Conservation (phyloP, 2,888 invertebrate genomes). For the Chalcosyrphus nemorum region DNA sequence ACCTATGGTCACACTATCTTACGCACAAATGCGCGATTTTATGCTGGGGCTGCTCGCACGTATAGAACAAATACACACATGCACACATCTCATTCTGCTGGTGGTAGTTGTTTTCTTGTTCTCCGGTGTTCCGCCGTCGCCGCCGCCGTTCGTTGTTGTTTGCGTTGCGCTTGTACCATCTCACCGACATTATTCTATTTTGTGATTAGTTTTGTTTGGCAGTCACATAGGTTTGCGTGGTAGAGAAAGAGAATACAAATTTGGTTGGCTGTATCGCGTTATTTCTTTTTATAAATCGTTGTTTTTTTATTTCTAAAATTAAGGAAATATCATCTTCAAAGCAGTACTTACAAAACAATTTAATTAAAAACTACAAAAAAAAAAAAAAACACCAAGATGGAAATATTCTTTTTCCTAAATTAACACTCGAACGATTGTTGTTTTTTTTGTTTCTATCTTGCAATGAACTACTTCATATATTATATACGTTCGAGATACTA, state of each 20-base stretch:
- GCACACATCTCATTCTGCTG: too few relatives aligned
- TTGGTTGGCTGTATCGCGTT: slow-evolving; percentile 28
- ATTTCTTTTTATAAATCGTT: too few relatives aligned
- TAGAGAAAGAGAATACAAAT: slow-evolving; percentile 32
- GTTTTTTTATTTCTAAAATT: too few relatives aligned
- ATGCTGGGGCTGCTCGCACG: not conserved
- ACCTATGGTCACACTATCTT: not conserved
- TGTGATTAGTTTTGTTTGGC: slow-evolving; percentile 68
- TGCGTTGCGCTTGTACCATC: slow-evolving; percentile 60
- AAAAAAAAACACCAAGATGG: too few relatives aligned
- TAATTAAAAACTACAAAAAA: too few relatives aligned
- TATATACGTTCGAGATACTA: not conserved
- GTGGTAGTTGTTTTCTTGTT: slow-evolving; percentile 39
- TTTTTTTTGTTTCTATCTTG: too few relatives aligned
- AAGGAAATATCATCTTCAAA: too few relatives aligned
- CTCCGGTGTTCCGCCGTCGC: too few relatives aligned
- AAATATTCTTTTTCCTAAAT: not conserved
- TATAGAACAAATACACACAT: not conserved
- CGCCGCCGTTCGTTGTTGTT: slow-evolving; percentile 50
- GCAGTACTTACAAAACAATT: slow-evolving; percentile 30
- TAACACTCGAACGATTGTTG: not conserved
- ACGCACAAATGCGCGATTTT: slow-evolving; percentile 24
- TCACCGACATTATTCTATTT: slow-evolving; percentile 47
- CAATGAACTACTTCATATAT: slow-evolving; percentile 23
- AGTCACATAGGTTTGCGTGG: slow-evolving; percentile 59